These are phyloP conservation scores for Lateolabrax maculatus DNA, from an alignment of 2,797 vertebrate species.

Conservation along the genomic window DNA sequence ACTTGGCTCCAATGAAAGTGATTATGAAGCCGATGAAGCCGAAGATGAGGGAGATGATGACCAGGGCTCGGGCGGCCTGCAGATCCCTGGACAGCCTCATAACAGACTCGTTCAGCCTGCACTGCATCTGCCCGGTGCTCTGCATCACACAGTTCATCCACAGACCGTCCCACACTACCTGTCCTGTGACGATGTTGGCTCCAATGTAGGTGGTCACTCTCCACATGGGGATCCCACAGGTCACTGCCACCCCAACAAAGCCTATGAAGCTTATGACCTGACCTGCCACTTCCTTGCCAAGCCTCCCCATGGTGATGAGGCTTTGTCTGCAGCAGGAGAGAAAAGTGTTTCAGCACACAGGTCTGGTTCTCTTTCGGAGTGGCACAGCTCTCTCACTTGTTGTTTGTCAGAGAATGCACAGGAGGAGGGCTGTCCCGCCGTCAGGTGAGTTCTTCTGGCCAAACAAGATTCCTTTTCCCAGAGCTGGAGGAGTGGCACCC, in stretches of 20 bases:
- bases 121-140: slow-evolving; percentile 89
- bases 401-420: slow-evolving; percentile 55
- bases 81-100: slow-evolving; percentile 79
- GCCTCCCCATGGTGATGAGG: slow-evolving; percentile 79
- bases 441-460: slow-evolving; percentile 70
- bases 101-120: slow-evolving; percentile 79
- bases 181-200: slow-evolving; percentile 86
- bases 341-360: slow-evolving; percentile 5
- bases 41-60: slow-evolving; percentile 81
- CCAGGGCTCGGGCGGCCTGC: slow-evolving; percentile 82
- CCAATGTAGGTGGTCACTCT: slow-evolving; percentile 83
- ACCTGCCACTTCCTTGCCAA: slow-evolving; percentile 81
- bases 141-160: slow-evolving; percentile 90
- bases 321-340: slow-evolving; percentile 32
- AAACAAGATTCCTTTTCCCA: slow-evolving; percentile 76
- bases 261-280: slow-evolving; percentile 82
- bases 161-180: slow-evolving; percentile 87
- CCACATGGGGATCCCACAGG: slow-evolving; percentile 86
- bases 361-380: slow-evolving; percentile 24
- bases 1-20: slow-evolving; percentile 82
- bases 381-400: slow-evolving; percentile 21
- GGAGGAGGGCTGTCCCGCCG: slow-evolving; percentile 57
- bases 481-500: slow-evolving; percentile 58
- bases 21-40: slow-evolving; percentile 81
- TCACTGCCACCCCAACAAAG: slow-evolving; percentile 74